These are phyloP conservation scores for Sardina pilchardus DNA, from an alignment of 2,113 vertebrate species.

Conservation along the genomic window DNA sequence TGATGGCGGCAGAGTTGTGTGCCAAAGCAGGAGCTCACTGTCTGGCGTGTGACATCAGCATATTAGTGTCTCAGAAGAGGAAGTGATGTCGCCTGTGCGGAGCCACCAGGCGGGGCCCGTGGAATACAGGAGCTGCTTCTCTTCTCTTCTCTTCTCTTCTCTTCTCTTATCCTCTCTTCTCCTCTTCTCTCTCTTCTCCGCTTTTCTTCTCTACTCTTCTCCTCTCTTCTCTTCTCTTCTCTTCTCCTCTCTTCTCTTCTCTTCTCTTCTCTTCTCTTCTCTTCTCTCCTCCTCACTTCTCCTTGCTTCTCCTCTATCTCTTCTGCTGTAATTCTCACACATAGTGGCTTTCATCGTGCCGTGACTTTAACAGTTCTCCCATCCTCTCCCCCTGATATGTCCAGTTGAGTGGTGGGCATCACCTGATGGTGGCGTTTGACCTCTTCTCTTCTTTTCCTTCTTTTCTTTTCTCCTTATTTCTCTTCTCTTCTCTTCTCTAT, in stretches of 20 bases:
- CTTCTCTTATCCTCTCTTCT: no score
- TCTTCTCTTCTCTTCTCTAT: background rate
- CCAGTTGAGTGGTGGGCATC: background rate
- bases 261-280: conserved; percentile 11
- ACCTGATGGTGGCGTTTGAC: background rate
- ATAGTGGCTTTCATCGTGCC: conserved; percentile 29
- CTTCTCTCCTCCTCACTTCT: no score
- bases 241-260: no score
- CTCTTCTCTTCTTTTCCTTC: background rate
- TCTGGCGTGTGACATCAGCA: background rate
- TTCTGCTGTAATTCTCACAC: background rate
- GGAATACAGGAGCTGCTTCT: background rate
- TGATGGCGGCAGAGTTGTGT: background rate
- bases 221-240: conserved; percentile 10
- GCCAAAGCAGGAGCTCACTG: background rate
- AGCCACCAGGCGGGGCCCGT: background rate
- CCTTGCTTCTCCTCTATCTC: conserved; percentile 1
- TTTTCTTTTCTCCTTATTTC: background rate
- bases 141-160: no score
- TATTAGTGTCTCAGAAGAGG: background rate
- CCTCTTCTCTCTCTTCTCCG: no score
- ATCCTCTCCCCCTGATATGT: conserved; percentile 19
- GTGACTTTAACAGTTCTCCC: conserved; percentile 22
- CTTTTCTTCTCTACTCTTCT: conserved; percentile 13
- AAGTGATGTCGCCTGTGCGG: background rate